Conservation (phyloP, 2,888 invertebrate species). For the Biston betularia region DNA sequence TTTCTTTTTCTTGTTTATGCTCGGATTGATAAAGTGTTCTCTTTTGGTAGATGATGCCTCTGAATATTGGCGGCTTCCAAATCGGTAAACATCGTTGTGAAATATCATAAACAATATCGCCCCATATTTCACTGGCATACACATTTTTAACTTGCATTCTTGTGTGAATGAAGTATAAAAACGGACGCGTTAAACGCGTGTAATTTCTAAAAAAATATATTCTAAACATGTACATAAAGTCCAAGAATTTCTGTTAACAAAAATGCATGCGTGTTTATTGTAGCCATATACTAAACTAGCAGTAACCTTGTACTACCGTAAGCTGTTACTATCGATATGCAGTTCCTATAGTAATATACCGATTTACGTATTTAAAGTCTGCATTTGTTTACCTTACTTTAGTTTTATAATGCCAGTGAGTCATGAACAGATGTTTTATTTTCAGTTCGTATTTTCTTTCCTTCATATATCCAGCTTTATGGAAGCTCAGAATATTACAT, state of each 20-base stretch:
- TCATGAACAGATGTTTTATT: conserved; percentile 78
- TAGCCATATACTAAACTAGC: conserved; percentile 1
- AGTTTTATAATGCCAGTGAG: conserved; percentile 70
- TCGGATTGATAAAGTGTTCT: conserved; percentile 50
- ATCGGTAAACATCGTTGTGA: conserved; percentile 45
- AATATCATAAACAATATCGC: conserved; percentile 47
- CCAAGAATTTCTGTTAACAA: background rate
- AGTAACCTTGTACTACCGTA: conserved; percentile 8
- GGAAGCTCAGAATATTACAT: conserved; percentile 72
- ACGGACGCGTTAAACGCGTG: background rate
- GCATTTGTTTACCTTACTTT: conserved; percentile 69
- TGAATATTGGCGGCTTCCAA: conserved; percentile 45
- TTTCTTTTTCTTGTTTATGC: conserved; percentile 57
- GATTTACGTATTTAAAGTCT: conserved; percentile 60
- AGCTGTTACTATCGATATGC: conserved; percentile 33
- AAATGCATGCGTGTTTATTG: conserved; percentile 9
- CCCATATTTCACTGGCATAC: conserved; percentile 41
- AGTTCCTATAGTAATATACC: conserved; percentile 50
- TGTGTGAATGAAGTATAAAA: conserved; percentile 7
- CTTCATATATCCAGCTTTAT: conserved; percentile 73
- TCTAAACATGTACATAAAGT: conserved; percentile 4
- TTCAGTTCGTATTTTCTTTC: conserved; percentile 65
- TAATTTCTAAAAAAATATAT: background rate
- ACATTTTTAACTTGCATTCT: conserved; percentile 35
- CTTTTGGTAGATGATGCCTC: conserved; percentile 43